Evolutionary conservation across 2,113 vertebrate genomes (phyloP).

Genomic region (Platanista minor): DNA sequence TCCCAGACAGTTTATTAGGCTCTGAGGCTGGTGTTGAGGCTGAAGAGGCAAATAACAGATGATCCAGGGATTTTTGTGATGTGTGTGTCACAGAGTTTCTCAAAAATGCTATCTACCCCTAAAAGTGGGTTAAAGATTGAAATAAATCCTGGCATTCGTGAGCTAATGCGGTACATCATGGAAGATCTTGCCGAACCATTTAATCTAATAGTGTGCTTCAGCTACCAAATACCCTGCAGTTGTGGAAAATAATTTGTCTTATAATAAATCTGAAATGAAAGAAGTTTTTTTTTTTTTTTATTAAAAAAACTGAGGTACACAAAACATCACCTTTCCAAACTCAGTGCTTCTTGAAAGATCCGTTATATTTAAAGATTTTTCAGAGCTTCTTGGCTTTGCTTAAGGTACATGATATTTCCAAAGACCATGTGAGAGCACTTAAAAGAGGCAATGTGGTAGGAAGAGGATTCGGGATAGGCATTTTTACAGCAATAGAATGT

Average conservation of each 20-base stretch:
- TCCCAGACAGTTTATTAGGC: neutral
- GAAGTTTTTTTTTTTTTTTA: neutral
- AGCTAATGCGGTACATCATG: neutral
- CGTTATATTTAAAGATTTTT: neutral
- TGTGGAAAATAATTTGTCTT: neutral
- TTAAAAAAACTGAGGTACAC: neutral
- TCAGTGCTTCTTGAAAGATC: neutral
- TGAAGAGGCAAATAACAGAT: neutral
- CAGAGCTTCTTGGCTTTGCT: neutral
- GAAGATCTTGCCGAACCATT: neutral
- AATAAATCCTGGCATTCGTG: constrained; percentile 15
- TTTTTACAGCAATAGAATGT: neutral
- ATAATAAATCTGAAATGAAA: neutral
- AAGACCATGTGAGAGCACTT: neutral
- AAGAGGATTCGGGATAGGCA: neutral
- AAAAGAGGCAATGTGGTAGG: too few relatives aligned
- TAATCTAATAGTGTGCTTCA: neutral
- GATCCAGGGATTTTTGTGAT: neutral
- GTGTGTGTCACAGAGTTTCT: neutral
- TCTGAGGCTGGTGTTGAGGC: neutral
- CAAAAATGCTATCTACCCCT: neutral
- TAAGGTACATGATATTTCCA: neutral
- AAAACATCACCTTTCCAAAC: neutral
- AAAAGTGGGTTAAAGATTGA: neutral
- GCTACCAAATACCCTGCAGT: neutral